phyloP scores from a whole-genome alignment of 2,888 invertebrate genomes.

The Polymixis lichenea region DNA sequence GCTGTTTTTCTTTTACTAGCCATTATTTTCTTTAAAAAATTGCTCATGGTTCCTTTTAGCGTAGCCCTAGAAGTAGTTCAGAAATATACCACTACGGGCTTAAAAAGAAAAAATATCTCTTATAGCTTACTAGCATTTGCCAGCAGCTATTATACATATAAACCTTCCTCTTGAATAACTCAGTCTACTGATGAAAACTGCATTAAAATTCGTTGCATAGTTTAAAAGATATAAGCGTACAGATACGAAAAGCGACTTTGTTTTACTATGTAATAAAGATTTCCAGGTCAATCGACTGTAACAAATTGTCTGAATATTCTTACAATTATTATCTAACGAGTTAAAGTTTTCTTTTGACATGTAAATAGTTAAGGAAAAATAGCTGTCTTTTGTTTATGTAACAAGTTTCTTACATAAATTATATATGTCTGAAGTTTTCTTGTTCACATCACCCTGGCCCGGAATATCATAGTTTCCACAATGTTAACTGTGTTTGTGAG shows the following conservation, averaged over 20 bases:
- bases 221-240: too few relatives aligned
- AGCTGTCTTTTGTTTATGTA: slow-evolving; percentile 17
- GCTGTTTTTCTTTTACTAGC: neutral
- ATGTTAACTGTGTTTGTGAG: slow-evolving; percentile 8
- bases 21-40: neutral
- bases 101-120: neutral
- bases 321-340: slow-evolving; percentile 12
- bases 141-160: too few relatives aligned
- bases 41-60: neutral
- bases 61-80: too few relatives aligned
- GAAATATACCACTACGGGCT: too few relatives aligned
- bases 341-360: slow-evolving; percentile 40
- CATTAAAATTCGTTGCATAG: too few relatives aligned
- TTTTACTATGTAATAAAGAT: too few relatives aligned
- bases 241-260: too few relatives aligned
- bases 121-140: neutral
- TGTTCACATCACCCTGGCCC: neutral
- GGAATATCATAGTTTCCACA: slow-evolving; percentile 25
- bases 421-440: slow-evolving; percentile 36
- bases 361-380: slow-evolving; percentile 47
- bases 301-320: slow-evolving; percentile 7
- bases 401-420: slow-evolving; percentile 25
- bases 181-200: too few relatives aligned
- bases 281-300: neutral
- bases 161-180: too few relatives aligned